Evolutionary conservation across 1,140 invertebrate genomes (phyloP).

Genomic region (Pogonognathellus flavescens): DNA sequence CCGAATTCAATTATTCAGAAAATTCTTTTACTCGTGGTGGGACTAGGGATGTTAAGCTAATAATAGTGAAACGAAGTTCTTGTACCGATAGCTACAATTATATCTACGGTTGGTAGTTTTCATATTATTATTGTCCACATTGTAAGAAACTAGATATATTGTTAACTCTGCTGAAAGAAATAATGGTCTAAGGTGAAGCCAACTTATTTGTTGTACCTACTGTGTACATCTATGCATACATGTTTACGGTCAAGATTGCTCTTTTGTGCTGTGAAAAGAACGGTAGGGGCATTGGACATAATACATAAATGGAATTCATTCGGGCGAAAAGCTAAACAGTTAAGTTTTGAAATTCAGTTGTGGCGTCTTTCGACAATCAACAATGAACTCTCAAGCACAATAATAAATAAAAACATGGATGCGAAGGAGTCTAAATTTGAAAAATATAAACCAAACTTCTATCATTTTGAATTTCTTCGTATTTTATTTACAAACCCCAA

Average conservation of each 20-base stretch:
- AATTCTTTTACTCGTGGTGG: neutral
- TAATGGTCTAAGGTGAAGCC: neutral
- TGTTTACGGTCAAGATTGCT: conserved; percentile 33
- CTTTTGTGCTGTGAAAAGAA: neutral
- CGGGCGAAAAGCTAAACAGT: neutral
- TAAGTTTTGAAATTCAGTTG: neutral
- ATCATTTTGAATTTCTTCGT: too few species aligned
- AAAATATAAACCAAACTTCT: neutral
- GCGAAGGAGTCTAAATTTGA: neutral
- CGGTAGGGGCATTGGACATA: neutral
- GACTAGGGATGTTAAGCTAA: neutral
- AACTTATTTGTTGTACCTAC: neutral
- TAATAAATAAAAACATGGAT: neutral
- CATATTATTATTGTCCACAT: neutral
- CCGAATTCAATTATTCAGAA: neutral
- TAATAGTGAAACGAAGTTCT: too few species aligned
- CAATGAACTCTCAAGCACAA: conserved; percentile 20
- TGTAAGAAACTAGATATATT: too few species aligned
- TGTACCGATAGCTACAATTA: conserved; percentile 3
- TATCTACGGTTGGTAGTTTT: neutral
- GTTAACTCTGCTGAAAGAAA: neutral
- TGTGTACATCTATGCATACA: neutral
- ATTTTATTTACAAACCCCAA: too few species aligned
- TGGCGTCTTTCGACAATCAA: neutral
- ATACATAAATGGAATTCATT: conserved; percentile 37